phyloP scores from a whole-genome alignment of 2,113 vertebrate species.

The Takifugu bimaculatus region DNA sequence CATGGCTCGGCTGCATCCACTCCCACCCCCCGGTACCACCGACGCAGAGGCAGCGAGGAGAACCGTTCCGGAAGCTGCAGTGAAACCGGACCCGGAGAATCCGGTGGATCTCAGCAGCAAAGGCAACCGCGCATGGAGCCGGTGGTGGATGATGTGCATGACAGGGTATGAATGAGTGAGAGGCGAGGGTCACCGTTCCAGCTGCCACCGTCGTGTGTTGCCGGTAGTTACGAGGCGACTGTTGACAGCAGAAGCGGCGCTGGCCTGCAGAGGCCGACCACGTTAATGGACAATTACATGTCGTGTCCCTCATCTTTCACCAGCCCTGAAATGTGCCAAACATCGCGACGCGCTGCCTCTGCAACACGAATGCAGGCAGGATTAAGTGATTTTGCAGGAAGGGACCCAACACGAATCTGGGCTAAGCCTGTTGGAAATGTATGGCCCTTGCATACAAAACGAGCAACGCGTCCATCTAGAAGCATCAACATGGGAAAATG shows the following conservation, averaged over 20 bases:
- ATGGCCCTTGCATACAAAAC: conserved; percentile 20
- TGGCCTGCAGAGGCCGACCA: conserved; percentile 39
- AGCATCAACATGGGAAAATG: neutral
- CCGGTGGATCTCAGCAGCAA: conserved; percentile 28
- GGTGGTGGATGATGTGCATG: conserved; percentile 29
- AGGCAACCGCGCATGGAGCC: conserved; percentile 14
- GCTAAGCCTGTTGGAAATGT: conserved; percentile 12
- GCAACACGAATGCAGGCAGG: neutral
- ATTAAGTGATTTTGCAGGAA: neutral
- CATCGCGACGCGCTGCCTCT: no score
- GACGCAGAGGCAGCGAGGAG: neutral
- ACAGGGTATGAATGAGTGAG: conserved; percentile 42
- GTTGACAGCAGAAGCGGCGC: conserved; percentile 53
- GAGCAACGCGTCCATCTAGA: neutral
- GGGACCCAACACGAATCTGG: conserved; percentile 27
- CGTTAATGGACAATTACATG: conserved; percentile 13
- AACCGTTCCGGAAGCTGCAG: conserved; percentile 27
- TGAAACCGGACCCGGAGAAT: neutral
- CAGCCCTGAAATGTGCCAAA: no score
- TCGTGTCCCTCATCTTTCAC: neutral
- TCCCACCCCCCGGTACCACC: neutral
- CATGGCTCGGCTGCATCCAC: conserved; percentile 12
- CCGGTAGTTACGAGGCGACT: conserved; percentile 47
- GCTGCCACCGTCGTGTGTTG: conserved; percentile 50
- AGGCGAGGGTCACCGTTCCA: conserved; percentile 49